These are phyloP conservation scores for Neodiprion pinetum DNA, from an alignment of 1,140 invertebrate genomes.

Conservation along the genomic window DNA sequence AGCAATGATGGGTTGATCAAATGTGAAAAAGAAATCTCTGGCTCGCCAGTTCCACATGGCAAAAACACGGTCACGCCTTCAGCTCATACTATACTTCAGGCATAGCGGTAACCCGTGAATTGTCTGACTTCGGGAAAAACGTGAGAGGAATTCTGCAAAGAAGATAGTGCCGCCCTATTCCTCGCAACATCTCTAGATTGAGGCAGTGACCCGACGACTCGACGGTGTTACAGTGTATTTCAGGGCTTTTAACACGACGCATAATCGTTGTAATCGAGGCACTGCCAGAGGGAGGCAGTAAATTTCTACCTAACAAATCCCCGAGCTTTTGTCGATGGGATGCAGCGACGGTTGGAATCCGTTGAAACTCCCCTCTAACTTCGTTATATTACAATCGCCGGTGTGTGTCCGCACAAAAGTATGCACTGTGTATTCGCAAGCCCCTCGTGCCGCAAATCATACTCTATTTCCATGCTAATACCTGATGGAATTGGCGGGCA, in stretches of 20 bases:
- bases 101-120: not conserved
- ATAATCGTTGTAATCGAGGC: constrained; percentile 3
- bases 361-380: not conserved
- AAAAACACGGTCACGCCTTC: too few species aligned
- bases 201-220: too few species aligned
- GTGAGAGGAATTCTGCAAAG: not conserved
- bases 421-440: not conserved
- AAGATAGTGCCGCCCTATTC: not conserved
- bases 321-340: not conserved
- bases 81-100: too few species aligned
- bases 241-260: not conserved
- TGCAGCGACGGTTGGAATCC: not conserved
- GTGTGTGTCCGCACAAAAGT: not conserved
- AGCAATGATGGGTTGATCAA: too few species aligned
- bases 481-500: constrained; percentile 51
- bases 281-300: not conserved
- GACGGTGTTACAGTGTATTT: too few species aligned
- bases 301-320: not conserved
- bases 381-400: not conserved
- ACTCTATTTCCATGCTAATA: constrained; percentile 55
- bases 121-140: not conserved
- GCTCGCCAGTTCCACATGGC: too few species aligned
- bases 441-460: constrained; percentile 44
- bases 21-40: too few species aligned
- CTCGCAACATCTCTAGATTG: too few species aligned